A percentile compares a stretch with the other conserved stretches of the same genome.
These are phyloP conservation scores for Pycnonotus jocosus DNA, from an alignment of 2,113 vertebrate species.

Conservation along the genomic window DNA sequence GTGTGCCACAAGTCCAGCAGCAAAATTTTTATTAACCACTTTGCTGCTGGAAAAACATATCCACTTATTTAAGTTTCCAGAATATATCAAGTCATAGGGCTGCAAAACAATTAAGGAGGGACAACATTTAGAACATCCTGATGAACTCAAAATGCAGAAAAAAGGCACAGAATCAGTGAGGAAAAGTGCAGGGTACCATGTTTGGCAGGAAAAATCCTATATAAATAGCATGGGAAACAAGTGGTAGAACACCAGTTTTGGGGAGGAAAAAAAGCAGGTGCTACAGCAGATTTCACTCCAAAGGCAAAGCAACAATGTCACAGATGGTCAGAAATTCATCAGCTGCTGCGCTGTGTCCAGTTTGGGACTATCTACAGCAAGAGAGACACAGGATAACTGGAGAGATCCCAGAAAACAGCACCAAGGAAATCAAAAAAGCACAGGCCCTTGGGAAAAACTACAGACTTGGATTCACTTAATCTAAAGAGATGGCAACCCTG, in stretches of 20 bases:
- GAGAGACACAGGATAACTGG: not conserved
- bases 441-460: not conserved
- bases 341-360: not conserved
- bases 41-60: not conserved
- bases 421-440: not conserved
- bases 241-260: not conserved
- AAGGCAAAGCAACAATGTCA: not conserved
- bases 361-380: not conserved
- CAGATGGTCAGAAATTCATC: not conserved
- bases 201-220: not conserved
- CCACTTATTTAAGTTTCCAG: not conserved
- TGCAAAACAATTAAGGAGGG: not conserved
- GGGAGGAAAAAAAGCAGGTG: not conserved
- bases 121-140: not conserved
- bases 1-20: not conserved
- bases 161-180: not conserved
- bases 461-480: not conserved
- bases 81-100: not conserved
- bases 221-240: not conserved
- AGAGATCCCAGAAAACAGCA: not conserved
- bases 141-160: not conserved
- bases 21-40: not conserved
- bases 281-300: not conserved
- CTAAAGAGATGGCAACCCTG: not conserved
- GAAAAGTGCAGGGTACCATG: not conserved